phyloP scores from a whole-genome alignment of 2,888 invertebrate genomes.

The Aporophyla nigra region DNA sequence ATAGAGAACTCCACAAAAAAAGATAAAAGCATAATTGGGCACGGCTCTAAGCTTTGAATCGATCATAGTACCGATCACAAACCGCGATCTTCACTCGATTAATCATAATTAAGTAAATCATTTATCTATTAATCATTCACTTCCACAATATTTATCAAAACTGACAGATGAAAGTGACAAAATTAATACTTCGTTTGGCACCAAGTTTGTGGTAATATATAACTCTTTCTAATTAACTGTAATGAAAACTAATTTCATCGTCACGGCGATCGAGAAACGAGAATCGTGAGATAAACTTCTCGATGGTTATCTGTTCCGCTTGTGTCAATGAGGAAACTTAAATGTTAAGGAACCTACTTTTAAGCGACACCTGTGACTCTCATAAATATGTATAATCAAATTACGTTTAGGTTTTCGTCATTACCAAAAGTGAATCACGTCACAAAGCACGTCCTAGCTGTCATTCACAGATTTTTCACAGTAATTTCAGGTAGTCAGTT shows the following conservation, averaged over 20 bases:
- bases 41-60: slow-evolving; percentile 35
- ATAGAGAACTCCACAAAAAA: slow-evolving; percentile 20
- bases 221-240: slow-evolving; percentile 67
- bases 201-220: slow-evolving; percentile 53
- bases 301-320: slow-evolving; percentile 58
- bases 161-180: slow-evolving; percentile 66
- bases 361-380: background rate
- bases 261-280: slow-evolving; percentile 54
- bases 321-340: slow-evolving; percentile 17
- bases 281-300: slow-evolving; percentile 60
- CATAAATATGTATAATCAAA: too few relatives aligned
- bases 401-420: too few relatives aligned
- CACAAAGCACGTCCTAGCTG: too few relatives aligned
- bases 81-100: slow-evolving; percentile 36
- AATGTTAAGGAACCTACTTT: background rate
- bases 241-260: slow-evolving; percentile 72
- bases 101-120: slow-evolving; percentile 62
- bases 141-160: slow-evolving; percentile 61
- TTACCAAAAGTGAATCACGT: too few relatives aligned
- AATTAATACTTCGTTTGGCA: slow-evolving; percentile 60
- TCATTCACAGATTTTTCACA: too few relatives aligned
- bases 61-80: slow-evolving; percentile 47
- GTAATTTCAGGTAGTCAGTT: too few relatives aligned
- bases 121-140: slow-evolving; percentile 50
- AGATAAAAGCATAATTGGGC: slow-evolving; percentile 29